phyloP scores from a whole-genome alignment of 2,797 vertebrate genomes.

The Eleutherodactylus coqui region DNA sequence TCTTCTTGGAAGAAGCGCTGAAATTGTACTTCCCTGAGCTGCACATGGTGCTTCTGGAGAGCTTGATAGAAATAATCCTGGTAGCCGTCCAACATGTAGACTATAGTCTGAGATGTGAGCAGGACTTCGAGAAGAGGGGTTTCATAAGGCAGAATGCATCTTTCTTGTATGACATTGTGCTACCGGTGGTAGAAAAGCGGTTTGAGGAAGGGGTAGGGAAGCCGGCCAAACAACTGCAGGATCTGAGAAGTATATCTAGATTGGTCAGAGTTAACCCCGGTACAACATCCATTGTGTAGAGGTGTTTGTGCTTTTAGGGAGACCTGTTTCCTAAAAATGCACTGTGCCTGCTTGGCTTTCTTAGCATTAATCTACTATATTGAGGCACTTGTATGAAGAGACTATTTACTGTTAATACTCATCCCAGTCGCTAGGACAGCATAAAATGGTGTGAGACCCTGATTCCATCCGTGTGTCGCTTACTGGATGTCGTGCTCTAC shows the following conservation, averaged over 20 bases:
- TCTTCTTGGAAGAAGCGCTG: constrained; percentile 93
- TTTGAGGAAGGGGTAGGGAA: constrained; percentile 97
- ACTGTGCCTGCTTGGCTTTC: neutral
- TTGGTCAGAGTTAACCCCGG: constrained; percentile 90
- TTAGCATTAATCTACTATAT: neutral
- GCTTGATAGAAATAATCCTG: constrained; percentile 92
- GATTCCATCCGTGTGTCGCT: too few species aligned
- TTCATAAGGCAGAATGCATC: constrained; percentile 94
- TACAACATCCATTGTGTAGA: constrained; percentile 91
- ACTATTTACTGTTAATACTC: neutral
- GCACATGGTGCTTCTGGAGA: constrained; percentile 97
- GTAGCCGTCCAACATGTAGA: constrained; percentile 97
- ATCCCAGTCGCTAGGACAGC: neutral
- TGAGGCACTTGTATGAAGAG: neutral
- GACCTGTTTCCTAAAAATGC: neutral
- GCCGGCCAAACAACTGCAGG: constrained; percentile 95
- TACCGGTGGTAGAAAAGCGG: constrained; percentile 92
- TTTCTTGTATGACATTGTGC: constrained; percentile 95
- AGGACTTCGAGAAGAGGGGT: constrained; percentile 92
- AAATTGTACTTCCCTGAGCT: constrained; percentile 97
- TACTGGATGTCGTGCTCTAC: too few species aligned
- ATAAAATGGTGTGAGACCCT: too few species aligned
- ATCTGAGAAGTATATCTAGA: constrained; percentile 89
- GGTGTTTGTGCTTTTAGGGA: neutral
- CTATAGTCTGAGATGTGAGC: constrained; percentile 96